These are phyloP conservation scores for Chitala chitala DNA, from an alignment of 2,113 vertebrate species.

Conservation along the genomic window DNA sequence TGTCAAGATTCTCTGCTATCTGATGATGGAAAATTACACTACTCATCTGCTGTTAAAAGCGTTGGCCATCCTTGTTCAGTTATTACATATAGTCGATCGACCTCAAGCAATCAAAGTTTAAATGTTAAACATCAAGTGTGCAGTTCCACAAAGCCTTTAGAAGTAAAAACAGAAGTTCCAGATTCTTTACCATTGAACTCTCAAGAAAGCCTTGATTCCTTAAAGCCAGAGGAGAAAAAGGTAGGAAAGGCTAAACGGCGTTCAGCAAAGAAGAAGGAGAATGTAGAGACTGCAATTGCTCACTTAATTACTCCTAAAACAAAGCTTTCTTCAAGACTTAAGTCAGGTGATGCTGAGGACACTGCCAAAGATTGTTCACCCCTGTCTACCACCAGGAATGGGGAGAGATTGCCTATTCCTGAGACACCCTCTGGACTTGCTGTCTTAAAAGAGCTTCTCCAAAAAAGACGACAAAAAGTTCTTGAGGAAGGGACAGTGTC, in stretches of 20 bases:
- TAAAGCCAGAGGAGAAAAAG: conserved; percentile 29
- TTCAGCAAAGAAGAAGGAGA: conserved; percentile 69
- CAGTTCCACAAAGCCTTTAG: conserved; percentile 37
- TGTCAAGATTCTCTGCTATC: conserved; percentile 7
- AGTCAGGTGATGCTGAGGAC: conserved; percentile 22
- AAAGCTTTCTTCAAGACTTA: conserved; percentile 41
- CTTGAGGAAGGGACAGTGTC: conserved; percentile 46
- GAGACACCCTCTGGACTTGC: conserved; percentile 80
- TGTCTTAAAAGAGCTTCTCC: conserved; percentile 87
- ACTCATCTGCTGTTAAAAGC: conserved; percentile 13
- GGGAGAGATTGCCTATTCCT: conserved; percentile 54
- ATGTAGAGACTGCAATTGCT: conserved; percentile 60
- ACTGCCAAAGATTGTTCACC: conserved; percentile 12
- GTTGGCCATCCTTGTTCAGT: conserved; percentile 33
- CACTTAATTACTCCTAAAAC: conserved; percentile 58
- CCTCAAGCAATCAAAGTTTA: conserved; percentile 16
- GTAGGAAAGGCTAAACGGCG: conserved; percentile 55
- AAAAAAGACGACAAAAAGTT: conserved; percentile 81
- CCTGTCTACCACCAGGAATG: conserved; percentile 51
- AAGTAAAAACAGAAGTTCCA: conserved; percentile 45
- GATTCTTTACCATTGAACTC: conserved; percentile 8
- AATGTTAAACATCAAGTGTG: conserved; percentile 7
- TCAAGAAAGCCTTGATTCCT: conserved; percentile 22
- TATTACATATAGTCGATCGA: conserved; percentile 30
- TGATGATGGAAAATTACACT: conserved; percentile 25